Conservation (phyloP, 2,113 vertebrate genomes). For the Petrocephalus zakoni region DNA sequence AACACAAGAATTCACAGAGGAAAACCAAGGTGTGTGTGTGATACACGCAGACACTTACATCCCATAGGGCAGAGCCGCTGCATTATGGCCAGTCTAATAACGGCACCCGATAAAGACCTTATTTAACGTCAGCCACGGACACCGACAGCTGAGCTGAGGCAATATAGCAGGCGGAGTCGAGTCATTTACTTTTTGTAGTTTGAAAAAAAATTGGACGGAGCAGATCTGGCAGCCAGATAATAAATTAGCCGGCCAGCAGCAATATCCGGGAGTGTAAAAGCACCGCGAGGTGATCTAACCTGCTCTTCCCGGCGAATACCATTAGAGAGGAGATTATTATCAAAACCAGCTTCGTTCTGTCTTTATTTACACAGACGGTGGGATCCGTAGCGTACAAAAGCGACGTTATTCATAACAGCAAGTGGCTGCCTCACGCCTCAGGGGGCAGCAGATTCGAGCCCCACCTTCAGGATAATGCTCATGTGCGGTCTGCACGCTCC, state of each 20-base stretch:
- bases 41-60: not conserved
- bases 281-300: slow-evolving; percentile 15
- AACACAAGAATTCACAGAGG: not conserved
- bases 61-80: not conserved
- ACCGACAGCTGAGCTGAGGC: not conserved
- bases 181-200: slow-evolving; percentile 13
- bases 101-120: not conserved
- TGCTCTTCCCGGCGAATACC: slow-evolving; percentile 25
- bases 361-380: slow-evolving; percentile 47
- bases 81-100: not conserved
- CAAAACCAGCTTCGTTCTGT: slow-evolving; percentile 40
- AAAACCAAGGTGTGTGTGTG: not conserved
- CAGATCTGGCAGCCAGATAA: slow-evolving; percentile 14
- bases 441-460: not conserved
- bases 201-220: slow-evolving; percentile 17
- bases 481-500: not conserved
- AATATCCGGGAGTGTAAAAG: slow-evolving; percentile 15
- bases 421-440: not conserved
- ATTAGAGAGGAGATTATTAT: slow-evolving; percentile 41
- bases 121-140: not conserved
- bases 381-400: not conserved
- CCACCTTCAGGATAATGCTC: not conserved
- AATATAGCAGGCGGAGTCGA: slow-evolving; percentile 6
- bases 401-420: not conserved
- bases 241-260: slow-evolving; percentile 18